These are phyloP conservation scores for Oncorhynchus keta DNA, from an alignment of 2,113 vertebrate species.

Conservation along the genomic window DNA sequence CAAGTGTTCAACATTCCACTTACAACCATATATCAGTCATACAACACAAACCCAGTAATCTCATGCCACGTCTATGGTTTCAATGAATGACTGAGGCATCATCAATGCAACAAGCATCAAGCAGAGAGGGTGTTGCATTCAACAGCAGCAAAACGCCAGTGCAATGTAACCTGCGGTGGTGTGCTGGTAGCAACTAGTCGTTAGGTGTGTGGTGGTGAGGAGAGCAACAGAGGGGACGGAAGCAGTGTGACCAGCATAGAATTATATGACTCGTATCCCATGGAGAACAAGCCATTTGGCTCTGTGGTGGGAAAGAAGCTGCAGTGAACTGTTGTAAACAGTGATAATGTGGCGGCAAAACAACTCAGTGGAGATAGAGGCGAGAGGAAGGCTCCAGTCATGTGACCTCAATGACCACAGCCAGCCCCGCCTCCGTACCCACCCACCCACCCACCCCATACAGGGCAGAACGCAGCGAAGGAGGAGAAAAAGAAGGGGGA, in stretches of 20 bases:
- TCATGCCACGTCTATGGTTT: constrained; percentile 31
- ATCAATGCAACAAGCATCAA: constrained; percentile 73
- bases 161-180: constrained; percentile 38
- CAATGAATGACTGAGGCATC: constrained; percentile 59
- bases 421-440: constrained; percentile 53
- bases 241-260: not conserved
- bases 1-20: constrained; percentile 21
- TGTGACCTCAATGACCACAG: constrained; percentile 53
- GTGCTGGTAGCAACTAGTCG: constrained; percentile 32
- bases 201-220: constrained; percentile 13
- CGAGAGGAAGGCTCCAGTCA: constrained; percentile 1
- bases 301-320: no score
- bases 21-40: not conserved
- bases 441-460: constrained; percentile 25
- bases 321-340: not conserved
- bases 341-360: constrained; percentile 27
- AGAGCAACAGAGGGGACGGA: constrained; percentile 34
- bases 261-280: constrained; percentile 57
- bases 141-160: constrained; percentile 31
- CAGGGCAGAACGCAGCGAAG: constrained; percentile 33
- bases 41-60: constrained; percentile 17
- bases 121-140: constrained; percentile 50
- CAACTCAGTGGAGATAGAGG: not conserved
- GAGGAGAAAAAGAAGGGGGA: not conserved
- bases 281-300: constrained; percentile 65